A percentile compares a stretch with the other conserved stretches of the same genome.
Evolutionary conservation across 2,797 vertebrate genomes (phyloP).

Genomic region (Meda fulgida): DNA sequence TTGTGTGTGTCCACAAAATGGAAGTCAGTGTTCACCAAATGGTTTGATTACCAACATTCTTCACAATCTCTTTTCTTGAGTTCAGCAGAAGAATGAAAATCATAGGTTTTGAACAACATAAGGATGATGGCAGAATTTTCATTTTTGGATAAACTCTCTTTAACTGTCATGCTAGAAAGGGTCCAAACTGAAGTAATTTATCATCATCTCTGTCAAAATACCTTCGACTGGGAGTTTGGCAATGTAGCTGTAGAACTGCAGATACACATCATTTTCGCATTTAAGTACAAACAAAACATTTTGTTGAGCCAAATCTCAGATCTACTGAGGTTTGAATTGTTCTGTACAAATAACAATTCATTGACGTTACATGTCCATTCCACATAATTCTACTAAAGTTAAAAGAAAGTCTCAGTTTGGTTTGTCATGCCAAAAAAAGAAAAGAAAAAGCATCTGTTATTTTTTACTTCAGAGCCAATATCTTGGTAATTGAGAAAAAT

Average conservation of each 20-base stretch:
- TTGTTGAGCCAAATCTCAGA: conserved; percentile 48
- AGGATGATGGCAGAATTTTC: background rate
- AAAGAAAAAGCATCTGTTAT: conserved; percentile 36
- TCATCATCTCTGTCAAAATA: conserved; percentile 15
- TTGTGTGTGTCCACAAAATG: background rate
- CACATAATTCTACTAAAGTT: conserved; percentile 39
- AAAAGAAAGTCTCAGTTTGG: conserved; percentile 29
- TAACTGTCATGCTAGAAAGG: conserved; percentile 29
- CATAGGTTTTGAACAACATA: background rate
- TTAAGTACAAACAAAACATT: conserved; percentile 13
- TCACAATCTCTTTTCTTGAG: background rate
- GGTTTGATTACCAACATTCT: background rate
- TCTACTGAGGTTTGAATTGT: conserved; percentile 45
- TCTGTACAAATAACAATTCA: conserved; percentile 46
- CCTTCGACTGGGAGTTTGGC: conserved; percentile 2
- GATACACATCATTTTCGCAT: background rate
- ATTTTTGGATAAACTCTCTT: background rate
- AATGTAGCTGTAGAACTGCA: background rate
- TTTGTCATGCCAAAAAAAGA: conserved; percentile 35
- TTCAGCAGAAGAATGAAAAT: background rate
- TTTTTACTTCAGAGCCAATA: conserved; percentile 40
- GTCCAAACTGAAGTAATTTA: background rate
- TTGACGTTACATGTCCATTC: conserved; percentile 31
- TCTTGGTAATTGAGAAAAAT: conserved; percentile 44
- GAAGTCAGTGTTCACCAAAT: background rate